phyloP scores from a whole-genome alignment of 2,113 vertebrate genomes.

The Rhinopomastus cyanomelas region DNA sequence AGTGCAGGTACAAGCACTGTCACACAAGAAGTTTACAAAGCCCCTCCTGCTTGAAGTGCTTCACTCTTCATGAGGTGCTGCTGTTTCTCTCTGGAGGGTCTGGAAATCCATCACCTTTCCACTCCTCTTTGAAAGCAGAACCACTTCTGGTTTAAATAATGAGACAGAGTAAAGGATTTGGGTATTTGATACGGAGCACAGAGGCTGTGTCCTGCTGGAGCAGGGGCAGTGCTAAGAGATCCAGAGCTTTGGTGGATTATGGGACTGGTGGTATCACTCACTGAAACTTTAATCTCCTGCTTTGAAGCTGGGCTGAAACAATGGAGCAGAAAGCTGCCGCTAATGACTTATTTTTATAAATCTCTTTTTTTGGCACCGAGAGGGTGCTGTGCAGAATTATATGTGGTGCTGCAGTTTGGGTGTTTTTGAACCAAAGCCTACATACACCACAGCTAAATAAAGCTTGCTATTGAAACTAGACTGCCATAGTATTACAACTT shows the following conservation, averaged over 20 bases:
- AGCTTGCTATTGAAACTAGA: not conserved
- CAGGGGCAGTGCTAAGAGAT: not conserved
- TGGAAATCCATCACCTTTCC: not conserved
- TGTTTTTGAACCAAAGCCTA: not conserved
- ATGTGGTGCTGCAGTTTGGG: not conserved
- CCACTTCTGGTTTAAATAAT: not conserved
- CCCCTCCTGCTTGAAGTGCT: not conserved
- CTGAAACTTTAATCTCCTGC: slow-evolving; percentile 7
- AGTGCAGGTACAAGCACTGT: not conserved
- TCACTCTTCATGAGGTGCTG: not conserved
- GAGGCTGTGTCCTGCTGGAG: not conserved
- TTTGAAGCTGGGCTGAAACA: not conserved
- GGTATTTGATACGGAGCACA: not conserved
- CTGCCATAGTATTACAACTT: not conserved
- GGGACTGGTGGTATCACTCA: not conserved
- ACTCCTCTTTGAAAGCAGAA: not conserved
- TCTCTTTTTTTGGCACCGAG: not conserved
- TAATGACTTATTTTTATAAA: not conserved
- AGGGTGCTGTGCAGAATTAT: not conserved
- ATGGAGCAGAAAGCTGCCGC: not conserved
- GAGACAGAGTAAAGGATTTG: not conserved
- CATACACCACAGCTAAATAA: not conserved
- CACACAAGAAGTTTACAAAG: not conserved
- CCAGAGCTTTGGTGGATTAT: not conserved
- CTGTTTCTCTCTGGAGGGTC: not conserved